phyloP scores from a whole-genome alignment of 1,140 invertebrate genomes.

The Macrostomum lignano region DNA sequence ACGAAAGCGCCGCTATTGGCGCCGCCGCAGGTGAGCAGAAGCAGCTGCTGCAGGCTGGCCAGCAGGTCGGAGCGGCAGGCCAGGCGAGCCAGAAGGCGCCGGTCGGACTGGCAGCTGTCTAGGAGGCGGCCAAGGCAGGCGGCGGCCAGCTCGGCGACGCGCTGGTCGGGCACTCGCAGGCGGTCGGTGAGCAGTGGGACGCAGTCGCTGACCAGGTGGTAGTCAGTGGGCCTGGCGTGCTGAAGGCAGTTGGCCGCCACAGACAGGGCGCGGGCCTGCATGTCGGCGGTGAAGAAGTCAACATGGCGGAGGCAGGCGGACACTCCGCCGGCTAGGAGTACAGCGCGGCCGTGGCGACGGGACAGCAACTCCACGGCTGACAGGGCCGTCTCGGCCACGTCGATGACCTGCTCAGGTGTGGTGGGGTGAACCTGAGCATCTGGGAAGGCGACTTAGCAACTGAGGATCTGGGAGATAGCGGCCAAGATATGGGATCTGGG shows the following conservation, averaged over 20 bases:
- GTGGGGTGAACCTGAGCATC: too few relatives aligned
- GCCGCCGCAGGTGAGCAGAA: constrained; percentile 5
- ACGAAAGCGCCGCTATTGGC: constrained; percentile 7
- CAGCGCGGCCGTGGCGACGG: too few relatives aligned
- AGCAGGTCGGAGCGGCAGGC: constrained; percentile 2
- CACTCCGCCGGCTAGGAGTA: constrained; percentile 49
- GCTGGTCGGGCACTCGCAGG: too few relatives aligned
- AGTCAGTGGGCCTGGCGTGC: constrained; percentile 66
- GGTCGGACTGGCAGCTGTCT: too few relatives aligned
- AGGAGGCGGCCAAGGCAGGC: too few relatives aligned
- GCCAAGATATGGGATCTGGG: too few relatives aligned
- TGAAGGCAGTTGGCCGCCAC: constrained; percentile 87
- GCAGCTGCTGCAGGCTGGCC: too few relatives aligned
- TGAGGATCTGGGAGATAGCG: too few relatives aligned
- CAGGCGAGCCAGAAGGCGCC: too few relatives aligned
- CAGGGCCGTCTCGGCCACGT: constrained; percentile 81
- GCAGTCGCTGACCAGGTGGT: constrained; percentile 60
- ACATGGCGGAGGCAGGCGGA: constrained; percentile 73
- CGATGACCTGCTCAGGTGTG: constrained; percentile 96
- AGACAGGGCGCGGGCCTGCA: constrained; percentile 65
- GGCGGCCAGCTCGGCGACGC: too few relatives aligned
- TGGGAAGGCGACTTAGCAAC: constrained; percentile 81
- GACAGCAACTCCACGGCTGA: constrained; percentile 86
- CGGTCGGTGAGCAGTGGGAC: constrained; percentile 52
- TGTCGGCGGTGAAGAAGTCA: constrained; percentile 76